These are phyloP conservation scores for Eidolon helvum DNA, from an alignment of 2,113 vertebrate genomes.

Conservation along the genomic window DNA sequence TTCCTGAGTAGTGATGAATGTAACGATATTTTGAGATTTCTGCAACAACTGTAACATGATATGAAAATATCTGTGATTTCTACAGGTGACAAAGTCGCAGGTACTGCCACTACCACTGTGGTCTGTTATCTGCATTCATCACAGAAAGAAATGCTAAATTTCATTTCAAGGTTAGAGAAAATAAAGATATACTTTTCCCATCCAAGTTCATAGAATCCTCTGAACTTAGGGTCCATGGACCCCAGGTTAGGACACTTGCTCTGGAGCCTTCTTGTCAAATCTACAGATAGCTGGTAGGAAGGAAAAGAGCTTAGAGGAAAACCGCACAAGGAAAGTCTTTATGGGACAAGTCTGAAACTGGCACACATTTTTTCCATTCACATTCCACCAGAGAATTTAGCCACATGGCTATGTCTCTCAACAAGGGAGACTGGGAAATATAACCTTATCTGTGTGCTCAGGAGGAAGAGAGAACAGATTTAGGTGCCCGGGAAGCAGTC, in stretches of 20 bases:
- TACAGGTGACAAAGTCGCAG: not conserved
- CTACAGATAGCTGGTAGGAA: not conserved
- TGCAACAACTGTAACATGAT: conserved; percentile 47
- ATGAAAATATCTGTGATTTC: conserved; percentile 60
- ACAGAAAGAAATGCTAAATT: not conserved
- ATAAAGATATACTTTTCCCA: not conserved
- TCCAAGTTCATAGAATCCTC: not conserved
- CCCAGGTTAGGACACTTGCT: not conserved
- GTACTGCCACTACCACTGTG: not conserved
- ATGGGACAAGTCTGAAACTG: not conserved
- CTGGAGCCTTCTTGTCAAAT: not conserved
- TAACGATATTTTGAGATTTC: conserved; percentile 65
- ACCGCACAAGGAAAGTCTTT: not conserved
- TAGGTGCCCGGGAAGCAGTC: not conserved
- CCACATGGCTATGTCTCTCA: not conserved
- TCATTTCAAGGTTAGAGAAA: not conserved
- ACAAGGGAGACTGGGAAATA: not conserved
- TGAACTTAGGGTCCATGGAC: not conserved
- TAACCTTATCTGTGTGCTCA: not conserved
- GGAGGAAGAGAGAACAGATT: not conserved
- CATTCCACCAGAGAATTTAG: not conserved
- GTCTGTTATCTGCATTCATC: not conserved
- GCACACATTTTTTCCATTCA: not conserved
- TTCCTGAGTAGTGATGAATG: conserved; percentile 50
- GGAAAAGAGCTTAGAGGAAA: rapidly evolving